Evolutionary conservation across 1,140 invertebrate genomes (phyloP).

Genomic region (Microvelia longipes): DNA sequence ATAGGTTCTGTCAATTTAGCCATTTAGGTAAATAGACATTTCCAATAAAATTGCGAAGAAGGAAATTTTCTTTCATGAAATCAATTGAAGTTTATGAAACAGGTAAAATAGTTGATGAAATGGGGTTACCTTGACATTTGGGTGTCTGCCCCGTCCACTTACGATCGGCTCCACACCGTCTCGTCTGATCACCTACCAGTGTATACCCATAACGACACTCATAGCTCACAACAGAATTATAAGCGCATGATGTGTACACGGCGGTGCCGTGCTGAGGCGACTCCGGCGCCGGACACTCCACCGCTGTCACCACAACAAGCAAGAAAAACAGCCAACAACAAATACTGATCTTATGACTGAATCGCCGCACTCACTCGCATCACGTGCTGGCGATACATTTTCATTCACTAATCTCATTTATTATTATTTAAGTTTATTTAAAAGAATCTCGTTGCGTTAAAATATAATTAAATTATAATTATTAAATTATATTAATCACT

Average conservation of each 20-base stretch:
- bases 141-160: conserved; percentile 80
- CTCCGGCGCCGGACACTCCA: conserved; percentile 73
- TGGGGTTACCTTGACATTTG: conserved; percentile 58
- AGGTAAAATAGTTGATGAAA: neutral
- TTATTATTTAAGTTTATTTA: too few relatives aligned
- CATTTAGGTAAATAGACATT: too few relatives aligned
- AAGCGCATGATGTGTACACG: conserved; percentile 79
- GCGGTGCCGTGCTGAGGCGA: conserved; percentile 80
- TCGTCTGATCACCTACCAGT: conserved; percentile 68
- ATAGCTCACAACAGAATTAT: conserved; percentile 84
- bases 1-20: too few relatives aligned
- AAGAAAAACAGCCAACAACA: neutral
- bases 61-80: too few relatives aligned
- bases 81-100: too few relatives aligned
- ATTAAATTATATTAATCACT: too few relatives aligned
- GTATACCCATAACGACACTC: conserved; percentile 84
- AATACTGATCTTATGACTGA: neutral
- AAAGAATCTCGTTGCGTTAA: too few relatives aligned
- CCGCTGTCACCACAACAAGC: conserved; percentile 58
- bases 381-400: too few relatives aligned
- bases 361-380: too few relatives aligned
- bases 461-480: too few relatives aligned
- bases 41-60: too few relatives aligned
- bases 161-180: conserved; percentile 77
- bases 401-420: too few relatives aligned